Evolutionary conservation across 1,140 invertebrate species (phyloP).

Genomic region (Sycophaga agraensis): DNA sequence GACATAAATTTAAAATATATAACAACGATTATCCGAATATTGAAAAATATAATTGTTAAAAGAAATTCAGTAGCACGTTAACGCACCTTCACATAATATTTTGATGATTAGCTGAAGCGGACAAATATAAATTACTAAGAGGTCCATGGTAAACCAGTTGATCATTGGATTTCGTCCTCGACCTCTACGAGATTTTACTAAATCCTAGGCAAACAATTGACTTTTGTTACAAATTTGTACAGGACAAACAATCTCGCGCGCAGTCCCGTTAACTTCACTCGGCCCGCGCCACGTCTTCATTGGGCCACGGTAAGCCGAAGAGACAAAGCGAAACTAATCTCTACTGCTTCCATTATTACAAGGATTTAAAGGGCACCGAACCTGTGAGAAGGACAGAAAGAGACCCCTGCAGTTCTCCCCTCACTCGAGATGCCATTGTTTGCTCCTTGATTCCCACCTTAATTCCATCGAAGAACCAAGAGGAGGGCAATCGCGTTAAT

Average conservation of each 20-base stretch:
- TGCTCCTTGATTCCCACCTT: slow-evolving; percentile 6
- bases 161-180: too few species aligned
- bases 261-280: too few species aligned
- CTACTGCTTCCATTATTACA: slow-evolving; percentile 1
- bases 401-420: too few species aligned
- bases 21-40: too few species aligned
- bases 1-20: too few species aligned
- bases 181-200: too few species aligned
- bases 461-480: not conserved
- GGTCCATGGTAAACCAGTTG: too few species aligned
- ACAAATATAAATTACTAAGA: not conserved
- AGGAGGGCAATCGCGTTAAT: not conserved
- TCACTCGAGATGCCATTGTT: not conserved
- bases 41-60: too few species aligned
- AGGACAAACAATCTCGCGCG: not conserved
- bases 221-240: not conserved
- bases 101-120: not conserved
- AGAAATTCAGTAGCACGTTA: too few species aligned
- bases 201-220: not conserved
- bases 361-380: slow-evolving; percentile 7
- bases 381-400: too few species aligned
- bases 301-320: not conserved
- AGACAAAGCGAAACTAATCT: slow-evolving; percentile 6
- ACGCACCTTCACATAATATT: too few species aligned
- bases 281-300: not conserved